A percentile compares a stretch with the other conserved stretches of the same genome.
These are phyloP conservation scores for Halesus radiatus DNA, from an alignment of 1,140 invertebrate species.

Conservation along the genomic window DNA sequence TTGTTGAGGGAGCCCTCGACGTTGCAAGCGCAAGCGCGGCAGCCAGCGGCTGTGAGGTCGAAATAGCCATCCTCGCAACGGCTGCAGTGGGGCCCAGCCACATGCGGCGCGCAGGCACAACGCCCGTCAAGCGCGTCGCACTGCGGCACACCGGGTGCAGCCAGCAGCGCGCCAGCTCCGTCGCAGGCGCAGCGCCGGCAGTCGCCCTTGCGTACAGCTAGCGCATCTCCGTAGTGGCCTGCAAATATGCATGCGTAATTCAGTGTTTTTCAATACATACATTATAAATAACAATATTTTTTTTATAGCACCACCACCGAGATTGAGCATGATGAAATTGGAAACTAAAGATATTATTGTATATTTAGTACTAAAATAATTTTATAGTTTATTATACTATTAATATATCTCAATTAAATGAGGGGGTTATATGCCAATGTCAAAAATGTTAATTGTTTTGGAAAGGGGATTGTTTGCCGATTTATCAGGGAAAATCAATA, in stretches of 20 bases:
- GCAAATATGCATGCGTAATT: background rate
- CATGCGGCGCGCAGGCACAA: slow-evolving; percentile 89
- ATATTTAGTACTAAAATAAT: too few relatives aligned
- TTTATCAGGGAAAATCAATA: too few relatives aligned
- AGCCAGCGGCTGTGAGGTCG: slow-evolving; percentile 87
- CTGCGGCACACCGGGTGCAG: slow-evolving; percentile 77
- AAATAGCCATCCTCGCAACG: slow-evolving; percentile 89
- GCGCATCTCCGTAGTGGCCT: slow-evolving; percentile 90
- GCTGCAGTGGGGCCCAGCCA: slow-evolving; percentile 91
- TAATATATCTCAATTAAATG: too few relatives aligned
- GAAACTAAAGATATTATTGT: too few relatives aligned
- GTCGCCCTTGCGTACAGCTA: slow-evolving; percentile 90
- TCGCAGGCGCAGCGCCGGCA: slow-evolving; percentile 92
- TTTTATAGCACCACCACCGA: too few relatives aligned
- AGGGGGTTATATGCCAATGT: too few relatives aligned
- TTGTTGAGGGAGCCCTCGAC: slow-evolving; percentile 86
- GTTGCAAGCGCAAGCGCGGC: slow-evolving; percentile 89
- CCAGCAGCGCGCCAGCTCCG: slow-evolving; percentile 81
- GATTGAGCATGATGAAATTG: too few relatives aligned
- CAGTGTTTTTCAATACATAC: too few relatives aligned
- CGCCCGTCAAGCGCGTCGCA: slow-evolving; percentile 83
- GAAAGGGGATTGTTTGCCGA: too few relatives aligned
- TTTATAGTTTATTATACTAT: too few relatives aligned
- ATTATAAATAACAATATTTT: too few relatives aligned
- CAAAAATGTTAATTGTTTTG: too few relatives aligned